A percentile compares a stretch with the other conserved stretches of the same genome.
These are phyloP conservation scores for Rhinopomastus cyanomelas DNA, from an alignment of 2,113 vertebrate genomes.

Conservation along the genomic window DNA sequence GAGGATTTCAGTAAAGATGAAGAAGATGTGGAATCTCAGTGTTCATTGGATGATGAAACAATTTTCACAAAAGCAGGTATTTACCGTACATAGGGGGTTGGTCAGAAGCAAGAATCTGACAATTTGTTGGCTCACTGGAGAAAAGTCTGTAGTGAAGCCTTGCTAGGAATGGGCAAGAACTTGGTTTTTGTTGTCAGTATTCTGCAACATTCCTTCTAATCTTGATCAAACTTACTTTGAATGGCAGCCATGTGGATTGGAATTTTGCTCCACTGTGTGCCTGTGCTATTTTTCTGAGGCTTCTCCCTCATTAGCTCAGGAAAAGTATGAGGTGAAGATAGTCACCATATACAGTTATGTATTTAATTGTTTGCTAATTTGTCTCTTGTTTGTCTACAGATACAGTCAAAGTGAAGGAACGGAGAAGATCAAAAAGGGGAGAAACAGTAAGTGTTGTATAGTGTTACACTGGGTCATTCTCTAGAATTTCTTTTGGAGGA, in stretches of 20 bases:
- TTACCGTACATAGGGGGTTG: no score
- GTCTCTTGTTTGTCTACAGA: slow-evolving; percentile 68
- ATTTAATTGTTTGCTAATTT: neutral
- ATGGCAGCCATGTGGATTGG: neutral
- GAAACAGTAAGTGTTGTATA: slow-evolving; percentile 52
- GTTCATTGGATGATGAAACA: slow-evolving; percentile 83
- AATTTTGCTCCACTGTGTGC: neutral
- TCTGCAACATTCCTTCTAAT: neutral
- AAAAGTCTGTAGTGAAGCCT: neutral
- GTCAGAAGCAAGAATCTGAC: neutral
- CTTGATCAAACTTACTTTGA: neutral
- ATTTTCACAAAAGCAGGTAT: slow-evolving; percentile 90
- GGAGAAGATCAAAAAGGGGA: slow-evolving; percentile 74
- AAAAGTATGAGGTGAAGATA: neutral
- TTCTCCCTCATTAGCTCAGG: neutral
- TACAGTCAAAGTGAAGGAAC: slow-evolving; percentile 85
- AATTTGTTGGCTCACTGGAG: neutral
- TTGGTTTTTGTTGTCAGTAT: neutral
- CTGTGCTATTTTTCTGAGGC: neutral
- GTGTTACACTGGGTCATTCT: neutral
- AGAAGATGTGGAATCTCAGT: slow-evolving; percentile 76
- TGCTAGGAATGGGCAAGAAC: neutral
- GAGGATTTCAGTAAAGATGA: slow-evolving; percentile 49
- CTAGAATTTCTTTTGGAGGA: neutral
- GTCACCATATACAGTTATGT: neutral